Base-by-base conservation (phyloP, 1,140 invertebrate genomes). In the Mizuhopecten yessoensis region DNA sequence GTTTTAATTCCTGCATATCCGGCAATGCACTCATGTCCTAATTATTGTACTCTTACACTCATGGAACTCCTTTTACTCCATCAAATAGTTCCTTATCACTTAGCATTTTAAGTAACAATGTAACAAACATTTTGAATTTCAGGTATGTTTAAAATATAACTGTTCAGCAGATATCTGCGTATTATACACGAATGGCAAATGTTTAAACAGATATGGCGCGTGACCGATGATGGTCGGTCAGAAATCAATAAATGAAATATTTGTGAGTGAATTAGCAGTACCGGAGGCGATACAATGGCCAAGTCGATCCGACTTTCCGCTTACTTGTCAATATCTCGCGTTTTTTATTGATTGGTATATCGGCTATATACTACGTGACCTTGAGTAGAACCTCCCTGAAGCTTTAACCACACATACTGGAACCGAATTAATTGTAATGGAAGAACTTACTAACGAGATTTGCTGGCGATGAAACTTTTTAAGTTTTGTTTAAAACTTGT, bases 321-420 rank as follows among this genome's bases (percentile, higher is more conserved):
- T 75, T 29, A 75, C 57, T 17, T 75, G 57, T 75, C 57, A 11
- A n/a, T 75, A 75, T 75, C 57, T 75, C 29, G 57, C 17, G 23
- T 75, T 75, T 75, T 45, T 75, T 29, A 75, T 75, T 75, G 57
- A 75, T 75, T 75, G 57, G 57, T n/a, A 75, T 45, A 45, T 45
- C 42, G 17, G 17, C 17, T 10, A 45, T 10, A 45, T 75, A 75
- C 57, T 75, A n/a, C 1, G 57, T 13, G 42, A 45, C 42, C 42
- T 45, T 75, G 23, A 75, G 57, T 39, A 39, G 13, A n/a, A n/a
- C n/a, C n/a, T n/a, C n/a, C n/a, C n/a, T n/a, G n/a, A n/a, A n/a
- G n/a, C n/a, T n/a, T n/a, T n/a, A n/a, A n/a, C n/a, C n/a, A n/a
- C n/a, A n/a, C n/a, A n/a, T n/a, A n/a, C n/a, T n/a, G n/a, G n/a